Conservation (phyloP, 2,797 vertebrate species). For the Melanogrammus aeglefinus region DNA sequence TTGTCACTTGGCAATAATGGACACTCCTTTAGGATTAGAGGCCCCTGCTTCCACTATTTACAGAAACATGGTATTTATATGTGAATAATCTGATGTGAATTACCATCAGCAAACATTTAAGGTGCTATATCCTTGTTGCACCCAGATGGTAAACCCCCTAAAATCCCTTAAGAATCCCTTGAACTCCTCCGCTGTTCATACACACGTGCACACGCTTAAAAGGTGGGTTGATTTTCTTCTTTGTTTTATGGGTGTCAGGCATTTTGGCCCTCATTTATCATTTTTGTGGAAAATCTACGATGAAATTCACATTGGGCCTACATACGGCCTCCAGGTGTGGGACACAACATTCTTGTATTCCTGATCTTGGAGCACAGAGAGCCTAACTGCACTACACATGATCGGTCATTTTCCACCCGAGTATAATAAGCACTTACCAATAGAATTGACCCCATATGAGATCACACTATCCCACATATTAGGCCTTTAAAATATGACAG, state of each 20-base stretch:
- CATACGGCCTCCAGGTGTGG: not conserved
- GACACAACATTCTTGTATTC: not conserved
- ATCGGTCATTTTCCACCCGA: not conserved
- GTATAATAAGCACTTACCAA: not conserved
- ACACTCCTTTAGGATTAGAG: too few species aligned
- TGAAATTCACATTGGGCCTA: not conserved
- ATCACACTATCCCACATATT: not conserved
- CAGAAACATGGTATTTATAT: too few species aligned
- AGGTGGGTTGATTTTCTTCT: not conserved
- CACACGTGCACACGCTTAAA: slow-evolving; percentile 7
- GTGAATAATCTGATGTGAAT: too few species aligned
- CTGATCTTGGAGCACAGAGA: not conserved
- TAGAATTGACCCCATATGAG: not conserved
- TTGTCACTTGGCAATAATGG: too few species aligned
- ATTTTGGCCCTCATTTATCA: not conserved
- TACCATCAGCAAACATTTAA: too few species aligned
- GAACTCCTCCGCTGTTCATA: slow-evolving; percentile 47
- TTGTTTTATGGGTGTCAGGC: not conserved
- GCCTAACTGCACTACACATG: not conserved
- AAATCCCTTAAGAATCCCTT: slow-evolving; percentile 29
- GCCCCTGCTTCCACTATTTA: too few species aligned
- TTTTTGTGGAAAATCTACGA: not conserved
- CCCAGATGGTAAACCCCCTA: slow-evolving; percentile 40
- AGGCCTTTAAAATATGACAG: not conserved
- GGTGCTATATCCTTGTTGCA: slow-evolving; percentile 5